Evolutionary conservation across 1,140 invertebrate species (phyloP).

Genomic region (Leptinotarsa texana): DNA sequence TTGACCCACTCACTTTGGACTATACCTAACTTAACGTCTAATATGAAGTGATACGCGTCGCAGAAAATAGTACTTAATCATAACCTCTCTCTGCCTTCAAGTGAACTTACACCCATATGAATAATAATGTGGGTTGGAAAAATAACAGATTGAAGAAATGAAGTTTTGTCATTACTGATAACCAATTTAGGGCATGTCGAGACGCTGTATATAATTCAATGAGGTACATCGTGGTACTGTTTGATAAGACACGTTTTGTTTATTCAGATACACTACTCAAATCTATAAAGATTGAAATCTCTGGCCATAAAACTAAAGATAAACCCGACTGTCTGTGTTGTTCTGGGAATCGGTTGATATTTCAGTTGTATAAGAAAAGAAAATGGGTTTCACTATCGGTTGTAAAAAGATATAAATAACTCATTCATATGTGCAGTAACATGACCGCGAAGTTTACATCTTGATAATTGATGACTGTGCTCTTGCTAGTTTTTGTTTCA

Average conservation of each 20-base stretch:
- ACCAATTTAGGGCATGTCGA: too few relatives aligned
- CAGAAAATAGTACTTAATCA: too few relatives aligned
- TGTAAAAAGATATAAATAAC: constrained; percentile 2
- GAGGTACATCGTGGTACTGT: background rate
- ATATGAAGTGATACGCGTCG: too few relatives aligned
- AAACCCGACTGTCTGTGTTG: background rate
- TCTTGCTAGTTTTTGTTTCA: background rate
- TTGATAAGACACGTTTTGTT: constrained; percentile 6
- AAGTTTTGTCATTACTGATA: too few relatives aligned
- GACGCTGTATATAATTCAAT: too few relatives aligned
- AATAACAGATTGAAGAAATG: too few relatives aligned
- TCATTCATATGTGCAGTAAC: background rate
- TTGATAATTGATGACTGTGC: constrained; percentile 1
- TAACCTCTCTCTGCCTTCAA: too few relatives aligned
- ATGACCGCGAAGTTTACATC: background rate
- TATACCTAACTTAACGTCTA: too few relatives aligned
- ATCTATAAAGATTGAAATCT: constrained; percentile 4
- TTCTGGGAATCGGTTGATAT: background rate
- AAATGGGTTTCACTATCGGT: constrained; percentile 5
- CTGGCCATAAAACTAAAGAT: background rate
- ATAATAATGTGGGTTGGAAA: too few relatives aligned
- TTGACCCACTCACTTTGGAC: too few relatives aligned
- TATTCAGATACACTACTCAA: constrained; percentile 1
- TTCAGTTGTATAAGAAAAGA: constrained; percentile 1
- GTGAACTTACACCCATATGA: too few relatives aligned